Base-by-base conservation (phyloP, 92 coral and sea anemone species). In the Palythoa grandis region DNA sequence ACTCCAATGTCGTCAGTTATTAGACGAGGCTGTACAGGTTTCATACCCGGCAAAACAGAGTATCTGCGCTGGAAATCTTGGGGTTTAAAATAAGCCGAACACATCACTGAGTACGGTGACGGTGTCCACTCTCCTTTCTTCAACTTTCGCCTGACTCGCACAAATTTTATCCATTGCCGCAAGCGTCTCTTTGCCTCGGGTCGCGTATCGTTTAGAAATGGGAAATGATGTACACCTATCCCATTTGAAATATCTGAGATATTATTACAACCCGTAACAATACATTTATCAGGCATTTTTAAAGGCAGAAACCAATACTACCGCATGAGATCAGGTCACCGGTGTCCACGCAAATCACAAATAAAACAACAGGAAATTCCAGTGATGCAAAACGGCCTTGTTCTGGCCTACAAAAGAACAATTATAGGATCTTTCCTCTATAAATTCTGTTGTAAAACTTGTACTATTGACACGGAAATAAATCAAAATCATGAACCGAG, bases 1-100 rank as follows among this genome's bases (percentile, higher is more conserved):
- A 84, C 83, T 84, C 87, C 87, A 70, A 84, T 52, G n/a, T 70
- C 83, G 70, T 84, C 87, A 17, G 52, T 53, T 82, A 7, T 68
- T 71, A 82, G 24, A 25, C 77, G 73, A n/a, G 70, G 83, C 47
- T 52, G 47, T 56, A 56, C 70, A 12, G 83, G 61, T 78, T 78
- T 47, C 22, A 38, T 47, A 38, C 48, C 72, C 23, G 84, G 84
- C 84, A 78, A 78, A 43, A 66, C 70, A 16, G 47, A 48, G 84
- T 37, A 54, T 52, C 86, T 68, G 53, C 61, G 17, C 17, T 67
- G 57, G 17, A 61, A 82, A 68, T 82, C 79, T 23, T 82, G 78
- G 16, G 86, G 78, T 70, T 82, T 82, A 50, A 82, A 82, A 82
- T 82, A 79, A 50, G 38, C 73, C 74, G 86, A 82, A 69, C 86